Evolutionary conservation across 2,113 vertebrate species (phyloP), one percentile per base, ranked within the genome.

Genomic region (Cyphomyrus plagiostoma): DNA sequence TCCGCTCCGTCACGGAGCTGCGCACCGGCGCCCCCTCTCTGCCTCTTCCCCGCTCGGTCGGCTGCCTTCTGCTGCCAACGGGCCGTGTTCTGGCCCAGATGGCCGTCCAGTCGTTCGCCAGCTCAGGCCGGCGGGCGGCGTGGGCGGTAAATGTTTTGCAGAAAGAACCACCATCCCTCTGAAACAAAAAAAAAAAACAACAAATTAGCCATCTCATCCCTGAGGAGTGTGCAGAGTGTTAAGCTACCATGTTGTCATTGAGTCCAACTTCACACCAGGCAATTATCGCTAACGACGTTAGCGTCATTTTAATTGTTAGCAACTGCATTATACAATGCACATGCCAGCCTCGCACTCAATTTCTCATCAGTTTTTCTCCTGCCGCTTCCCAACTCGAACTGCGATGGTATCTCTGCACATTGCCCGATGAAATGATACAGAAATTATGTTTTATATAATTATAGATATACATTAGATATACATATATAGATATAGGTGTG

Each of bases 331-430:
- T 84, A 45, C 82, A 48, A 48, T 92, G 91, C 93, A 88, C 58
- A n/a, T 91, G 92, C 91, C 89, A 35, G 48, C 91, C 93, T 92
- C 89, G 80, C 88, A 30, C 82, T 88, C 87, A 93, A 90, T 92
- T 89, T 87, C 89, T 89, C 86, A 88, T 88, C 87, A 70, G 2
- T 89, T 17, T 80, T 80, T 39, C 86, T 58, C 90, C 89, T 86
- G 88, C 89, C 91, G 89, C 87, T 92, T 74, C 90, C 92, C 89
- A 88, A 50, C 91, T 66, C 90, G 90, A 93, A 92, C 83, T 87
- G 45, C 50, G 89, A 39, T 23, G 86, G 89, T 89, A 90, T 91
- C 90, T 88, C 77, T 88, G 74, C 91, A 52, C 49, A 89, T 89
- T 88, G 92, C 90, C 93, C 92, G 86, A 92, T 90, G 89, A 83